These are phyloP conservation scores for Glossophaga mutica DNA, from an alignment of 2,797 vertebrate species.

Conservation along the genomic window DNA sequence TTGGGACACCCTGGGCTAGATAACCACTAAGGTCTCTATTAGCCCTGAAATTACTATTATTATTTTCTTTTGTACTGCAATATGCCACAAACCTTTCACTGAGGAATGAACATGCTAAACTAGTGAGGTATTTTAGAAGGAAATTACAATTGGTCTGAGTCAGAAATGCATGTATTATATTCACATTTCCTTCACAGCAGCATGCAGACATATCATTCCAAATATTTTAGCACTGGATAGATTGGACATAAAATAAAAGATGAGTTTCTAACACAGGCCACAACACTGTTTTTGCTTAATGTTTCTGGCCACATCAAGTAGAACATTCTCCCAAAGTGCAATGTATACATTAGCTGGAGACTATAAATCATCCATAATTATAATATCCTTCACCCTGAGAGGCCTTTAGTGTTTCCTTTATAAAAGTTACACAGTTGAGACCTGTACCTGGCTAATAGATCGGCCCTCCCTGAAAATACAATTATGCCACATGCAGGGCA, in stretches of 20 bases:
- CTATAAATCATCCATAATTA: slow-evolving; percentile 67
- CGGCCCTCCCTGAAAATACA: slow-evolving; percentile 72
- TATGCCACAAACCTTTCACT: not conserved
- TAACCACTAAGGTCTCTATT: not conserved
- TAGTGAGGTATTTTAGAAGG: slow-evolving; percentile 36
- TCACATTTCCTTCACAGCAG: slow-evolving; percentile 48
- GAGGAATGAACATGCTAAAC: slow-evolving; percentile 45
- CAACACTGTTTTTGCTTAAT: slow-evolving; percentile 47
- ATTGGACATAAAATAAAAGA: slow-evolving; percentile 48
- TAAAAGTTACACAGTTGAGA: slow-evolving; percentile 66
- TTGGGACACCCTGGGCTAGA: not conserved
- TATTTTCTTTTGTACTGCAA: not conserved
- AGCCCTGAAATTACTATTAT: not conserved
- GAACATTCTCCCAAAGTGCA: slow-evolving; percentile 23
- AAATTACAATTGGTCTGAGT: slow-evolving; percentile 55
- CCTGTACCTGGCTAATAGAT: slow-evolving; percentile 65
- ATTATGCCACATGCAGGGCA: slow-evolving; percentile 76
- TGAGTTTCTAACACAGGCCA: not conserved
- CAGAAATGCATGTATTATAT: slow-evolving; percentile 57
- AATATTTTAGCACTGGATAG: slow-evolving; percentile 51
- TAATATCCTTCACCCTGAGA: slow-evolving; percentile 63
- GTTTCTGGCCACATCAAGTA: slow-evolving; percentile 55
- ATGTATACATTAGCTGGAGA: slow-evolving; percentile 10
- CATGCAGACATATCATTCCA: not conserved
- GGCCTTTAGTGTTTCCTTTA: slow-evolving; percentile 67